These are phyloP conservation scores for Eulemur rubriventer DNA, from an alignment of 2,797 vertebrate species.

Conservation along the genomic window DNA sequence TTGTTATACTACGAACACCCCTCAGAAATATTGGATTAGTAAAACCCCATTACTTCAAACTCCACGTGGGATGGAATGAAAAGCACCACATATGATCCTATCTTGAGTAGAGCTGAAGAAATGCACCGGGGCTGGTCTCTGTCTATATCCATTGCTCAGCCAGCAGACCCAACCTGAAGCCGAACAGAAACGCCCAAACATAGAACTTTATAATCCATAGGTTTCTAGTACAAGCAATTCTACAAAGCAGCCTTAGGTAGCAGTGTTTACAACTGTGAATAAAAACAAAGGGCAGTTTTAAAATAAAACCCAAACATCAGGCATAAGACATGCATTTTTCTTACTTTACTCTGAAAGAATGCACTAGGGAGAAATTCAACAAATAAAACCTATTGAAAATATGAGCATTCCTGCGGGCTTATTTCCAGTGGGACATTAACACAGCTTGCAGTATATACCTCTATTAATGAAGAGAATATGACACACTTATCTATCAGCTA, in stretches of 20 bases:
- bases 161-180: not conserved
- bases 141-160: not conserved
- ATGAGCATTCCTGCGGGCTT: conserved; percentile 57
- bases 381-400: conserved; percentile 75
- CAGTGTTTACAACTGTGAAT: not conserved
- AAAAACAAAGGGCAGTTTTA: conserved; percentile 59
- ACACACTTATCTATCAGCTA: conserved; percentile 57
- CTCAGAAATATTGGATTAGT: not conserved
- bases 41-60: not conserved
- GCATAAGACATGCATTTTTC: conserved; percentile 69
- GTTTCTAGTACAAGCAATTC: conserved; percentile 36
- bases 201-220: conserved; percentile 40
- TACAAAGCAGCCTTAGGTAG: conserved; percentile 44
- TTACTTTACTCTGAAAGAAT: conserved; percentile 66
- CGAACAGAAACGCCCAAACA: not conserved
- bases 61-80: not conserved
- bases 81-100: not conserved
- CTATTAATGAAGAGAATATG: conserved; percentile 64
- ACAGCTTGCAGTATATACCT: conserved; percentile 2
- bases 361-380: conserved; percentile 69
- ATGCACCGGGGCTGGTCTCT: not conserved
- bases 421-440: conserved; percentile 66
- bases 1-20: not conserved
- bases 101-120: not conserved
- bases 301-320: conserved; percentile 65